A percentile compares a stretch with the other conserved stretches of the same genome.
These are phyloP conservation scores for Julus scandinavius DNA, from an alignment of 2,888 invertebrate species.

Conservation along the genomic window DNA sequence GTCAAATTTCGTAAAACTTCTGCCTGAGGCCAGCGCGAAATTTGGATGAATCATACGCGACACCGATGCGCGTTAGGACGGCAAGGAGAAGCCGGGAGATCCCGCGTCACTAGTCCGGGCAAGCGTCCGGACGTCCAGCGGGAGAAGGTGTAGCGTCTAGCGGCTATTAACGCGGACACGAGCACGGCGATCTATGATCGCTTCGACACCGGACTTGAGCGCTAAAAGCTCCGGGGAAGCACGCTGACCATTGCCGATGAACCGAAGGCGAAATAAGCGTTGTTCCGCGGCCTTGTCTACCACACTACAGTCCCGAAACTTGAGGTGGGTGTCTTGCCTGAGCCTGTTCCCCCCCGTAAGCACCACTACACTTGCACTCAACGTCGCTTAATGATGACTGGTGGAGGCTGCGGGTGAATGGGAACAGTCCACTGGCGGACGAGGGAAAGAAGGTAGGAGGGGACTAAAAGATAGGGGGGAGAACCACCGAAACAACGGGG, in stretches of 20 bases:
- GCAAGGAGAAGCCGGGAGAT: not conserved
- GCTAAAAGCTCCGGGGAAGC: not conserved
- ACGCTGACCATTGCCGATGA: not conserved
- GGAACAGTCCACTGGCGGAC: not conserved
- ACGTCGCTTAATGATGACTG: slow-evolving; percentile 43
- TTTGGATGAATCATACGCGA: slow-evolving; percentile 51
- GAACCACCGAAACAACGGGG: not conserved
- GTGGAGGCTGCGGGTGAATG: slow-evolving; percentile 38
- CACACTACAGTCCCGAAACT: not conserved
- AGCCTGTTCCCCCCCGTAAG: not conserved
- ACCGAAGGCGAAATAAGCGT: not conserved
- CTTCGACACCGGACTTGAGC: not conserved
- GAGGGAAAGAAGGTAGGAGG: not conserved
- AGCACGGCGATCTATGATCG: not conserved
- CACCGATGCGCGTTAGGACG: not conserved
- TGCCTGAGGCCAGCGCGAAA: slow-evolving; percentile 39
- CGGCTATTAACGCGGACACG: not conserved
- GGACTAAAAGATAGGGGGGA: not conserved
- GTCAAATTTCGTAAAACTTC: slow-evolving; percentile 43
- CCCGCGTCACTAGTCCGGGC: no score
- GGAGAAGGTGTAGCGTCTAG: not conserved
- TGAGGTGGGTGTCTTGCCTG: slow-evolving; percentile 10
- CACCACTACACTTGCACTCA: slow-evolving; percentile 37
- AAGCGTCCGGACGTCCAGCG: not conserved
- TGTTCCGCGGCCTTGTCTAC: not conserved